phyloP scores from a whole-genome alignment of 2,797 vertebrate genomes.

The Cyprinella venusta region DNA sequence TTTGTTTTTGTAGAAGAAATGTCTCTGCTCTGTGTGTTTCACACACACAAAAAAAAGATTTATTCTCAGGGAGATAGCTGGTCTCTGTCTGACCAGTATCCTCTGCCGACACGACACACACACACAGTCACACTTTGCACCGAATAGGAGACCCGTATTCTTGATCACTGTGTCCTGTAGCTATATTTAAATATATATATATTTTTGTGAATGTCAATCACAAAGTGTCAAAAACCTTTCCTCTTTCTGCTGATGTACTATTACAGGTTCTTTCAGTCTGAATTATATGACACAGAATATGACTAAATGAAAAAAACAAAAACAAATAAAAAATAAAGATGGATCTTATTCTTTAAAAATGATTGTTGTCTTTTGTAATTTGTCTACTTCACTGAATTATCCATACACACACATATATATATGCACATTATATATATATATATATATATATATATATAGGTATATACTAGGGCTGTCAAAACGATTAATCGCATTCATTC shows the following conservation, averaged over 20 bases:
- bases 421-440: too few relatives aligned
- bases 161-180: constrained; percentile 86
- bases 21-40: constrained; percentile 61
- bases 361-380: constrained; percentile 76
- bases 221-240: constrained; percentile 78
- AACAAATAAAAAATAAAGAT: constrained; percentile 63
- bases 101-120: constrained; percentile 74
- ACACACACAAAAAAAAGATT: constrained; percentile 48
- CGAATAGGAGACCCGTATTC: constrained; percentile 81
- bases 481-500: too few relatives aligned
- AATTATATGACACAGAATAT: constrained; percentile 69
- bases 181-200: constrained; percentile 62
- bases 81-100: constrained; percentile 74
- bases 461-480: too few relatives aligned
- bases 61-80: constrained; percentile 80
- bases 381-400: constrained; percentile 59
- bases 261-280: constrained; percentile 65
- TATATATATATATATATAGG: too few relatives aligned
- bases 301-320: constrained; percentile 21
- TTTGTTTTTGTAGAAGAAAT: constrained; percentile 16
- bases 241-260: constrained; percentile 73
- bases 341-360: constrained; percentile 66
- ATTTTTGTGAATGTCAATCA: constrained; percentile 88
- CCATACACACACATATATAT: background rate
- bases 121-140: constrained; percentile 72